Conservation (phyloP, 2,888 invertebrate genomes). For the Sminthurides aquaticus region DNA sequence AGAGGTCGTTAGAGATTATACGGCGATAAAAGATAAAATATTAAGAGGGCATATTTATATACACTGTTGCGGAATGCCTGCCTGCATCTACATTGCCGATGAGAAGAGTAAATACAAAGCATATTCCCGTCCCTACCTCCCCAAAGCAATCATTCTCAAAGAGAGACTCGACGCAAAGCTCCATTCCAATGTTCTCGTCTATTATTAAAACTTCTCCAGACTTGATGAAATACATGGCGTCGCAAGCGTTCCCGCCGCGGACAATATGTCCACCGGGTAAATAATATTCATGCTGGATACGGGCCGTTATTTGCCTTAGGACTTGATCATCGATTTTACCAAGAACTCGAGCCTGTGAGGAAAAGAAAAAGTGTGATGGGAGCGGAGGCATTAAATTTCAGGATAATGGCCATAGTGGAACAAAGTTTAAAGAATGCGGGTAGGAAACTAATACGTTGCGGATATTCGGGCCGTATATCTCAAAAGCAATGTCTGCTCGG, state of each 20-base stretch:
- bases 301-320: constrained; percentile 34
- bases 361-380: not conserved
- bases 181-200: constrained; percentile 34
- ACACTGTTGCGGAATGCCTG: too few relatives aligned
- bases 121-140: constrained; percentile 24
- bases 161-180: constrained; percentile 35
- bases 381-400: constrained; percentile 1
- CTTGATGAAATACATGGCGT: constrained; percentile 40
- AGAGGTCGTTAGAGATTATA: not conserved
- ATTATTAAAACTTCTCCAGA: constrained; percentile 39
- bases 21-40: constrained; percentile 4
- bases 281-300: constrained; percentile 35
- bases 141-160: constrained; percentile 41
- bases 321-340: constrained; percentile 35
- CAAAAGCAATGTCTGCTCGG: constrained; percentile 34
- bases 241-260: constrained; percentile 35
- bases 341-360: constrained; percentile 31
- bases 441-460: constrained; percentile 25
- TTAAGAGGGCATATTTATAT: not conserved
- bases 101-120: too few relatives aligned
- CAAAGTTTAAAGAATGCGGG: not conserved
- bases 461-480: constrained; percentile 36
- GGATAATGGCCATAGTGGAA: too few relatives aligned
- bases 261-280: constrained; percentile 36
- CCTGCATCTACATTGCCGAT: too few relatives aligned